Percentiles rank a stretch among this genome's conserved stretches.
phyloP scores from a whole-genome alignment of 2,888 invertebrate species.

The Argyra leucocephala region DNA sequence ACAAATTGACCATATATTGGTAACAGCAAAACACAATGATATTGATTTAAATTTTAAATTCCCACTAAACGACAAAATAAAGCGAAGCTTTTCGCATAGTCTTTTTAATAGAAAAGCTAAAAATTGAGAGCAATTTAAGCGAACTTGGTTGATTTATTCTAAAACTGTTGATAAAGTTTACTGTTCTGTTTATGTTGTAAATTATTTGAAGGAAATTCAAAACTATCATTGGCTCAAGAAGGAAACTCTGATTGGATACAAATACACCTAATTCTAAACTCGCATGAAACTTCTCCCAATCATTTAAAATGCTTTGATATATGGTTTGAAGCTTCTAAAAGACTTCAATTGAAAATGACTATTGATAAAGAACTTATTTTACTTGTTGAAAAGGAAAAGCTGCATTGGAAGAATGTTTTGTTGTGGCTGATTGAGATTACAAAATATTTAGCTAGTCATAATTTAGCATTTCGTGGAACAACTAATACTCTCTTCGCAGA shows the following conservation, averaged over 20 bases:
- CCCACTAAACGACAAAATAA: slow-evolving; percentile 3
- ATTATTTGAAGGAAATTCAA: slow-evolving; percentile 8
- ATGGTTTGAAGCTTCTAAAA: slow-evolving; percentile 8
- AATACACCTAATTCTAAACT: slow-evolving; percentile 8
- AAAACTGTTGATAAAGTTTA: slow-evolving; percentile 9
- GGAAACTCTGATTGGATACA: slow-evolving; percentile 9
- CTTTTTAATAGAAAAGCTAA: slow-evolving; percentile 9
- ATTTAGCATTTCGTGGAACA: slow-evolving; percentile 9
- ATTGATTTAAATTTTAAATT: slow-evolving; percentile 9
- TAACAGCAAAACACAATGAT: slow-evolving; percentile 9
- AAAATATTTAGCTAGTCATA: slow-evolving; percentile 9
- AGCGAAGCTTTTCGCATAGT: neutral
- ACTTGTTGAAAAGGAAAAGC: slow-evolving; percentile 8
- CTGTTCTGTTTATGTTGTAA: slow-evolving; percentile 8
- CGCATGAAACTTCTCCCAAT: slow-evolving; percentile 9
- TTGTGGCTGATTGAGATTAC: slow-evolving; percentile 7
- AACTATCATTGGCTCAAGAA: slow-evolving; percentile 8
- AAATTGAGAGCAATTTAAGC: slow-evolving; percentile 6
- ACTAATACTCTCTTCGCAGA: slow-evolving; percentile 7
- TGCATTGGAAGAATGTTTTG: slow-evolving; percentile 7
- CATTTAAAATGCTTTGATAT: slow-evolving; percentile 8
- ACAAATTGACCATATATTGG: no score
- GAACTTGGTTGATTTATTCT: slow-evolving; percentile 8
- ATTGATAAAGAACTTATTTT: slow-evolving; percentile 9
- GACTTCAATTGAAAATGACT: slow-evolving; percentile 7